Percentiles rank a stretch among this genome's conserved stretches.
Conservation (phyloP, 1,140 invertebrate species). For the Battus philenor region DNA sequence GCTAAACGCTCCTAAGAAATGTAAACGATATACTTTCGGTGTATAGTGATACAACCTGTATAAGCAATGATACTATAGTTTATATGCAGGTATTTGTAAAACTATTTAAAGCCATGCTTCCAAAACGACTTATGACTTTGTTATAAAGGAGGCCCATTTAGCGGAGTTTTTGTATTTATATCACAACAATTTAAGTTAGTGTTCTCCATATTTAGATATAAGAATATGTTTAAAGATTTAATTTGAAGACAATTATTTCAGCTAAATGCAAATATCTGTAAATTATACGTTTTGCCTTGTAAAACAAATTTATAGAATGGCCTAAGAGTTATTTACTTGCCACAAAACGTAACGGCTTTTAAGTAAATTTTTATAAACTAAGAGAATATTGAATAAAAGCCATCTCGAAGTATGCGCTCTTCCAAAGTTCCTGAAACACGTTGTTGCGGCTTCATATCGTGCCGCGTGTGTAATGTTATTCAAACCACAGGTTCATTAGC, state of each 20-base stretch:
- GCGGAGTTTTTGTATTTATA: not conserved
- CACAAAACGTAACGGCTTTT: not conserved
- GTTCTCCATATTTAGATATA: not conserved
- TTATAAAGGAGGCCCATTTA: not conserved
- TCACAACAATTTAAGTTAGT: not conserved
- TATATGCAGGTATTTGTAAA: not conserved
- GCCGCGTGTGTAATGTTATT: not conserved
- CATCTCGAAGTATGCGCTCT: not conserved
- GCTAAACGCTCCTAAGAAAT: not conserved
- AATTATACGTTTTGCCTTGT: not conserved
- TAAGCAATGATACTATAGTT: conserved; percentile 6
- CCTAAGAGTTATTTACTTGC: conserved; percentile 6
- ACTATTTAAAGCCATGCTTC: no score
- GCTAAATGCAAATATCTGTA: not conserved
- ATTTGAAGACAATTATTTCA: not conserved
- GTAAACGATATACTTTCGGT: not conserved
- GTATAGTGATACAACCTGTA: conserved; percentile 7
- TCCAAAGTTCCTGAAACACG: conserved; percentile 13
- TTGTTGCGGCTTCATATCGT: not conserved
- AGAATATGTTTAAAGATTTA: not conserved
- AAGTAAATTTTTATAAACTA: not conserved
- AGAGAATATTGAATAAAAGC: not conserved
- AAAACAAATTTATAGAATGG: not conserved
- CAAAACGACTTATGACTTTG: no score
- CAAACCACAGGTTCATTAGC: not conserved